Evolutionary conservation across 2,113 vertebrate species (phyloP).

Genomic region (Thinocorus orbignyianus): DNA sequence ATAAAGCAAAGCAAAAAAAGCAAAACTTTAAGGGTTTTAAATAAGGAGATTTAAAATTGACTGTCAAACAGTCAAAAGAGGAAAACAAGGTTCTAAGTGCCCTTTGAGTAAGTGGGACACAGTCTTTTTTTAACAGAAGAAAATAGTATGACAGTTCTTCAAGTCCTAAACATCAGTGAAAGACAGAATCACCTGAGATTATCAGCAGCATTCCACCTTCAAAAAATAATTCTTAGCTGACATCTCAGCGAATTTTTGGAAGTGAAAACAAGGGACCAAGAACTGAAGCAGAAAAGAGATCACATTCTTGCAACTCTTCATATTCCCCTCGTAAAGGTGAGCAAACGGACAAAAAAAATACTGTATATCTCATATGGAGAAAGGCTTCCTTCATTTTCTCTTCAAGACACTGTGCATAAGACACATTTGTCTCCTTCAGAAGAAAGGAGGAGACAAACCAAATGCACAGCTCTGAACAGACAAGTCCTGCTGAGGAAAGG

Average conservation of each 20-base stretch:
- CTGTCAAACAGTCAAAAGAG: not conserved
- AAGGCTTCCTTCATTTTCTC: not conserved
- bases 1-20: not conserved
- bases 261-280: not conserved
- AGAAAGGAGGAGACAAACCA: not conserved
- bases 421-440: not conserved
- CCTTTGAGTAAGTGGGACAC: not conserved
- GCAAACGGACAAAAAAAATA: not conserved
- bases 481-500: not conserved
- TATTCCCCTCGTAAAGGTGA: not conserved
- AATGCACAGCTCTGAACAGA: not conserved
- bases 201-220: not conserved
- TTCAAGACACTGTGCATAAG: not conserved
- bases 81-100: not conserved
- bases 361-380: not conserved
- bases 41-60: not conserved
- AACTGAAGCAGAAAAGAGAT: not conserved
- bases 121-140: not conserved
- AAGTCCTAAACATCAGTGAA: not conserved
- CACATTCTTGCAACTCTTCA: fast-evolving
- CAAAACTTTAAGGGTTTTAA: not conserved
- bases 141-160: not conserved
- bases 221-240: not conserved
- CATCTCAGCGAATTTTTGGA: not conserved
- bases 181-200: not conserved